Evolutionary conservation across 2,797 vertebrate genomes (phyloP), one percentile per base, ranked within the genome.

Genomic region (Cichlasoma orientale): DNA sequence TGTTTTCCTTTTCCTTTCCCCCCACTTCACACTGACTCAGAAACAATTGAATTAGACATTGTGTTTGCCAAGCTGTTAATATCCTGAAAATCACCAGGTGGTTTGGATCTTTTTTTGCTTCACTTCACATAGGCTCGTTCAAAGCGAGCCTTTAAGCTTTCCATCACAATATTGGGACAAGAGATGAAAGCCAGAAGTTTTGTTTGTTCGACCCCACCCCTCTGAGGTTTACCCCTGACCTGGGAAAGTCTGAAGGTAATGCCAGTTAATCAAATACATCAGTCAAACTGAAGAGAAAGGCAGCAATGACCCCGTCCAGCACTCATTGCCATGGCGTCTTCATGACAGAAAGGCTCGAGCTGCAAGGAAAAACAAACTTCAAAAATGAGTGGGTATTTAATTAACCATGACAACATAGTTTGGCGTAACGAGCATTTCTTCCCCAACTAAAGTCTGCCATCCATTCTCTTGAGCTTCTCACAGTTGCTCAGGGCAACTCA

Each of bases 401-500:
- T 92, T 90, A 93, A 90, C 88, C 79, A 81, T 88, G 90, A 89
- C 87, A 91, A 82, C 83, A 59, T 78, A 75, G 82, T 71, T 88
- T 31, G 56, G 78, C 75, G 80, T 93, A 93, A 92, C 27, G 59
- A 91, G 90, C 75, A 72, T 89, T 91, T 92, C 89, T 86, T 73
- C 52, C 72, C 74, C 2, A 18, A 73, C 71, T 73, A 57, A 63
- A 52, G 75, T 83, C 80, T 83, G 79, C 89, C 90, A 90, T 44
- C 84, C 59, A 29, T 86, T 87, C 86, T 84, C 75, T 56, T 59
- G n/a, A 79, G 87, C 86, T 83, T 68, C 85, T 89, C 80, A 25
- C 78, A 72, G 92, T 91, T 90, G 90, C 91, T 90, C 76, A 1
- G 86, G 90, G 92, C 85, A 92, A 91, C 90, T 90, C 82, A 41